phyloP scores from a whole-genome alignment of 2,888 invertebrate genomes.

The Noctua comes region DNA sequence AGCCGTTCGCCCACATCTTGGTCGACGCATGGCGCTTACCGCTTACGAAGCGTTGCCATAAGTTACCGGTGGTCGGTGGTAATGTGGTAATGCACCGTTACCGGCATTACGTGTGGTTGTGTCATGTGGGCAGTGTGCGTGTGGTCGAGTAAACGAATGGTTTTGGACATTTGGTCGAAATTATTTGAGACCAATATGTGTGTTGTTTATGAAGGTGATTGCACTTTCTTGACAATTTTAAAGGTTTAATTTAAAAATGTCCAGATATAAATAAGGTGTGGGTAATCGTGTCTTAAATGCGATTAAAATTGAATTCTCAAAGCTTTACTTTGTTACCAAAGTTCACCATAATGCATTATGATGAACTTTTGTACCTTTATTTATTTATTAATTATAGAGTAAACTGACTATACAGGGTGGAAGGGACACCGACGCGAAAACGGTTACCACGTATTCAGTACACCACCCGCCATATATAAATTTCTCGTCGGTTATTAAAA shows the following conservation, averaged over 20 bases:
- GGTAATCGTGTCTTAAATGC: no score
- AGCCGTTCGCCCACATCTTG: slow-evolving; percentile 53
- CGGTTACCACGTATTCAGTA: no score
- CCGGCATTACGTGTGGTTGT: slow-evolving; percentile 15
- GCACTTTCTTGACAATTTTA: neutral
- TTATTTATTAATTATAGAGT: no score
- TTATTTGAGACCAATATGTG: slow-evolving; percentile 1
- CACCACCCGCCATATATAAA: no score
- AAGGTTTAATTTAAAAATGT: neutral
- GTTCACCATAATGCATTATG: no score
- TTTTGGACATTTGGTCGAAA: slow-evolving; percentile 5
- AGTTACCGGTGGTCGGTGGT: slow-evolving; percentile 4
- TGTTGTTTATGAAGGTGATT: neutral
- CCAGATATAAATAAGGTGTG: no score
- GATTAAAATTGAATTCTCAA: no score
- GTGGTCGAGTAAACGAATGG: slow-evolving; percentile 38
- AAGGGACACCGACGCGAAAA: no score
- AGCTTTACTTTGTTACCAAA: no score
- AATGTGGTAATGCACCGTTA: slow-evolving; percentile 52
- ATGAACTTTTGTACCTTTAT: no score
- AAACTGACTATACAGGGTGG: no score
- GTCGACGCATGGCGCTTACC: slow-evolving; percentile 22
- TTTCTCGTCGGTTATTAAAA: no score
- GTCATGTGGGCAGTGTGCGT: slow-evolving; percentile 35
- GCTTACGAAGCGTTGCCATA: slow-evolving; percentile 17